Percentiles rank a stretch among this genome's conserved stretches.
These are phyloP conservation scores for Vireo altiloquus DNA, from an alignment of 2,113 vertebrate genomes.

Conservation along the genomic window DNA sequence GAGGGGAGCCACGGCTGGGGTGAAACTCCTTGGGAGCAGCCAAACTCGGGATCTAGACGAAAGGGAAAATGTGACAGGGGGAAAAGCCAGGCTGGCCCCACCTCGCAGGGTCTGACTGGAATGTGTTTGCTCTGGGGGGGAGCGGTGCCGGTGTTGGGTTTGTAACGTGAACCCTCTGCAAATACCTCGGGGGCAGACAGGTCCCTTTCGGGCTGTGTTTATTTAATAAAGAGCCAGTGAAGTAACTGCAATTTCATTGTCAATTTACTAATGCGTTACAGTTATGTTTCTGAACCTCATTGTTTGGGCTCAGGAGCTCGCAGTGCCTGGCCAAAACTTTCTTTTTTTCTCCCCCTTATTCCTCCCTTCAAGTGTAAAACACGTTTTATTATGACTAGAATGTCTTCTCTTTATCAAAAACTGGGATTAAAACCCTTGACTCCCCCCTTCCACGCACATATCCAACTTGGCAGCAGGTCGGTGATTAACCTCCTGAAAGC, in stretches of 20 bases:
- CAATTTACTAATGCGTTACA: slow-evolving; percentile 71
- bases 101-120: slow-evolving; percentile 63
- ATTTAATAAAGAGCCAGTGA: slow-evolving; percentile 72
- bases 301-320: slow-evolving; percentile 68
- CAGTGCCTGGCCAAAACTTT: slow-evolving; percentile 63
- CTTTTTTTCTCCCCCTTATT: neutral
- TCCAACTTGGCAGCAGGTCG: slow-evolving; percentile 48
- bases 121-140: slow-evolving; percentile 64
- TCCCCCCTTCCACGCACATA: slow-evolving; percentile 41
- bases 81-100: slow-evolving; percentile 17
- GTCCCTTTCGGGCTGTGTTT: slow-evolving; percentile 67
- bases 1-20: neutral
- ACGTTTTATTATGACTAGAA: slow-evolving; percentile 76
- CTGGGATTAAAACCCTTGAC: slow-evolving; percentile 59
- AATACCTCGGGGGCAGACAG: slow-evolving; percentile 67
- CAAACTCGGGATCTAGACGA: neutral
- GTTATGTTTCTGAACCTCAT: slow-evolving; percentile 76
- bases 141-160: slow-evolving; percentile 61
- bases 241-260: slow-evolving; percentile 74
- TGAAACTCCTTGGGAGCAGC: neutral
- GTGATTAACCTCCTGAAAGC: slow-evolving; percentile 64
- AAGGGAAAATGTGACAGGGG: neutral
- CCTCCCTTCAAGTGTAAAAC: slow-evolving; percentile 49
- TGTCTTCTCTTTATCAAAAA: slow-evolving; percentile 78
- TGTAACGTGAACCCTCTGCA: slow-evolving; percentile 71